Conservation (phyloP, 2,888 invertebrate genomes). For the Xestia rhomboidea region DNA sequence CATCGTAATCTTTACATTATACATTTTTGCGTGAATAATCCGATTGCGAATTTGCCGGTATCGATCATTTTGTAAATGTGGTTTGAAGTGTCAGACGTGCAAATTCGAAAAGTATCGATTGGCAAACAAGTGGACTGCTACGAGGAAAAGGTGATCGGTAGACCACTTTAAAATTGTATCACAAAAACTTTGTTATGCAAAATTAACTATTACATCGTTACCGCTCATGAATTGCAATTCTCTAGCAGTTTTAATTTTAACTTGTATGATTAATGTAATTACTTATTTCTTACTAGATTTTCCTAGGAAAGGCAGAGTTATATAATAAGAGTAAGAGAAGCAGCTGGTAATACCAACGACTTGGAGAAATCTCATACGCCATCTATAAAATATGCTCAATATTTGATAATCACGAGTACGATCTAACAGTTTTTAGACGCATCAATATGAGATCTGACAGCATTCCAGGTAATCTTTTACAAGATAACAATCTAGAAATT, state of each 20-base stretch:
- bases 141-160: conserved; percentile 54
- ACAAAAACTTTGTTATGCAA: conserved; percentile 64
- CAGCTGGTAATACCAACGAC: neutral
- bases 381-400: neutral
- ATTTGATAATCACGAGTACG: neutral
- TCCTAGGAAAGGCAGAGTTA: neutral
- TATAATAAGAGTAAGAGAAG: neutral
- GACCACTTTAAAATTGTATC: conserved; percentile 44
- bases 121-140: conserved; percentile 49
- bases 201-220: conserved; percentile 61
- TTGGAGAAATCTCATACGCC: neutral
- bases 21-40: conserved; percentile 51
- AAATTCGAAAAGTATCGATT: conserved; percentile 60
- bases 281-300: conserved; percentile 17
- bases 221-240: conserved; percentile 57
- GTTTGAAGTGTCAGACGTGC: conserved; percentile 47
- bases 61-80: conserved; percentile 45
- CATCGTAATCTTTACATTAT: conserved; percentile 35
- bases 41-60: conserved; percentile 41
- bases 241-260: conserved; percentile 34
- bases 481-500: neutral
- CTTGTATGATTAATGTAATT: conserved; percentile 28
- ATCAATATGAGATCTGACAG: neutral
- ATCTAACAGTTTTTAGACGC: neutral
- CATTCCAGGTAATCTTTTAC: neutral